Evolutionary conservation across 2,797 vertebrate genomes (phyloP), one percentile per base, ranked within the genome.

Genomic region (Poecile montanus): DNA sequence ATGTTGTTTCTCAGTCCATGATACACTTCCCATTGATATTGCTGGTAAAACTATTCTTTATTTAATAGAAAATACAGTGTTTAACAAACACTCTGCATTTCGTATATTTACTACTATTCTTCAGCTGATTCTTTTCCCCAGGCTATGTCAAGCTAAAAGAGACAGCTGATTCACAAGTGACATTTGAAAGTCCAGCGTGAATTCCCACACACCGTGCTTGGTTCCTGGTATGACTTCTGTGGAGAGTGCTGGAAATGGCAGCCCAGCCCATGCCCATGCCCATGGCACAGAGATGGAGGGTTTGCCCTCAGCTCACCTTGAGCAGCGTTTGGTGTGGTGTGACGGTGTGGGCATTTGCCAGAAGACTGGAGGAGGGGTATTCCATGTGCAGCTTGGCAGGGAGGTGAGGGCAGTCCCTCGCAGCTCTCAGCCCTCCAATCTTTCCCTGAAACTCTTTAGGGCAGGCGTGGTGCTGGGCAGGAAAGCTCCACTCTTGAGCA

Each of bases 51-150:
- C 5, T 48, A 18, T 57, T 72, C 25, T 77, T 92, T 51, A 29
- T 45, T 77, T 54, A 47, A 19, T 22, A 68, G 61, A 84, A 78
- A 88, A 94, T 20, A n/a, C 1, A 56, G 6, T 23, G 42, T 91
- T 94, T 95, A 91, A 88, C 42, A 94, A 94, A 78, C 26, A 50
- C 9, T 32, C 40, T 60, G 21, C 40, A 61, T 91, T 91, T 63
- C 71, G 32, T 71, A 5, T 76, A 87, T 67, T 91, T 67, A 38
- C 42, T 70, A 13, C 32, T 63, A 19, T 63, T 53, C 42, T 87
- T 91, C 71, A 92, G 23, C 53, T 89, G 44, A 63, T 53, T 82
- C 84, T 62, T 86, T 62, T 53, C n/a, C 29, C 27, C 17, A 63
- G 0, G 20, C 36, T 67, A 42, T 25, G 57, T 57, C 63, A 87